A percentile compares a stretch with the other conserved stretches of the same genome.
These are phyloP conservation scores for Physocephala rufipes DNA, from an alignment of 2,888 invertebrate genomes.

Conservation along the genomic window DNA sequence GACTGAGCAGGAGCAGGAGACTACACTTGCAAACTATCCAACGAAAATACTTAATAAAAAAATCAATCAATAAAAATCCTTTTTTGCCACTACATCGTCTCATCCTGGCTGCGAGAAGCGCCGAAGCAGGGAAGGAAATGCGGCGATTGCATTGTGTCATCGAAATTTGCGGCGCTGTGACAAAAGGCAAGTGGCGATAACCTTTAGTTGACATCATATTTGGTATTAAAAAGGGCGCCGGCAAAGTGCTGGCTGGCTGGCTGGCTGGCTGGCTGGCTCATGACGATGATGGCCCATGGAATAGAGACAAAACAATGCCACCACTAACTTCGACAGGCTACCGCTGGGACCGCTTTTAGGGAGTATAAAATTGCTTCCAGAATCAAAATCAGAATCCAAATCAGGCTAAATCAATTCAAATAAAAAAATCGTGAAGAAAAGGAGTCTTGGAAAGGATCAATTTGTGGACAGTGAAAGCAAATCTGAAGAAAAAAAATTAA, in stretches of 20 bases:
- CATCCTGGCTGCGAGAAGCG: background rate
- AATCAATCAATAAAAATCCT: conserved; percentile 16
- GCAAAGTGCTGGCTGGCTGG: conserved; percentile 43
- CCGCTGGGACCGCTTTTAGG: conserved; percentile 36
- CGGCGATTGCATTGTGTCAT: background rate
- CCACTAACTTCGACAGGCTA: conserved; percentile 30
- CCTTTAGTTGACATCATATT: conserved; percentile 59
- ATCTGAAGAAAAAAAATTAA: no score
- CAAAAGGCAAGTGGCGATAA: conserved; percentile 40
- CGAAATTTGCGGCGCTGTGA: background rate
- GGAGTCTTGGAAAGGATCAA: no score
- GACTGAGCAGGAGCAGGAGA: background rate
- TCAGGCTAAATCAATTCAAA: conserved; percentile 8
- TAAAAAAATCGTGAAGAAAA: background rate
- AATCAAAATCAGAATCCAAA: background rate
- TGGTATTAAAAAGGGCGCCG: conserved; percentile 60
- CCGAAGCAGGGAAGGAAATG: background rate
- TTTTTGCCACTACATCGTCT: conserved; percentile 23
- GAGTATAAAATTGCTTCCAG: background rate
- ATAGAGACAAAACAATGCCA: conserved; percentile 36
- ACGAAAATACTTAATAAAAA: background rate
- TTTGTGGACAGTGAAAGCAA: no score
- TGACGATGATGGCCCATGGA: conserved; percentile 27
- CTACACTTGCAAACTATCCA: background rate
- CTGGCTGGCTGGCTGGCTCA: no score